A percentile compares a stretch with the other conserved stretches of the same genome.
phyloP scores from a whole-genome alignment of 1,140 invertebrate species.

The Eumaeus atala region DNA sequence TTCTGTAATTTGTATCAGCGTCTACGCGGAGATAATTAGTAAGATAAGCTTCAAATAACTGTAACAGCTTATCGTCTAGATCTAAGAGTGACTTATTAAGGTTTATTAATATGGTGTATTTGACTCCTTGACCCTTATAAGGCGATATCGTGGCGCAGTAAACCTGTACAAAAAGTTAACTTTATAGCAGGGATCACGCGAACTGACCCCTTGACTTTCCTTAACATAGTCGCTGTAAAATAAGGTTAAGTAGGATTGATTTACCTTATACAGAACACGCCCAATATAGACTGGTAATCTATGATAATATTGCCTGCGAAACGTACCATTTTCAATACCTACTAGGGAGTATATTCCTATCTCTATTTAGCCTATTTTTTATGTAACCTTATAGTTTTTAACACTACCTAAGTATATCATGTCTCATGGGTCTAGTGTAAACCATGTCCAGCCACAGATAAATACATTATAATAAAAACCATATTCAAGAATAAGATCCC shows the following conservation, averaged over 20 bases:
- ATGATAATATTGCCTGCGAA: too few species aligned
- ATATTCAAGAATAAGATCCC: too few species aligned
- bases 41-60: constrained; percentile 44
- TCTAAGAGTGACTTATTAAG: constrained; percentile 51
- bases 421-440: too few species aligned
- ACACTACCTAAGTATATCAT: too few species aligned
- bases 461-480: too few species aligned
- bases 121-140: constrained; percentile 55
- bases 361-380: too few species aligned
- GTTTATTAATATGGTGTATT: constrained; percentile 60
- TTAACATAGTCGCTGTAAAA: background rate
- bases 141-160: constrained; percentile 42
- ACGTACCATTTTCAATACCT: too few species aligned
- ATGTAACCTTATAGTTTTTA: too few species aligned
- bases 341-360: too few species aligned
- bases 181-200: constrained; percentile 59
- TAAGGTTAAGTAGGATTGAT: constrained; percentile 26
- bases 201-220: constrained; percentile 43
- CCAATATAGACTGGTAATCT: background rate
- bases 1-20: constrained; percentile 11
- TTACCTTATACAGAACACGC: constrained; percentile 7
- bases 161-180: constrained; percentile 57
- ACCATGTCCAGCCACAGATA: too few species aligned
- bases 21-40: constrained; percentile 35
- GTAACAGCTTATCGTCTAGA: constrained; percentile 40